A percentile compares a stretch with the other conserved stretches of the same genome.
These are phyloP conservation scores for Anoncus sp. DNA, from an alignment of 2,888 invertebrate species.

Conservation along the genomic window DNA sequence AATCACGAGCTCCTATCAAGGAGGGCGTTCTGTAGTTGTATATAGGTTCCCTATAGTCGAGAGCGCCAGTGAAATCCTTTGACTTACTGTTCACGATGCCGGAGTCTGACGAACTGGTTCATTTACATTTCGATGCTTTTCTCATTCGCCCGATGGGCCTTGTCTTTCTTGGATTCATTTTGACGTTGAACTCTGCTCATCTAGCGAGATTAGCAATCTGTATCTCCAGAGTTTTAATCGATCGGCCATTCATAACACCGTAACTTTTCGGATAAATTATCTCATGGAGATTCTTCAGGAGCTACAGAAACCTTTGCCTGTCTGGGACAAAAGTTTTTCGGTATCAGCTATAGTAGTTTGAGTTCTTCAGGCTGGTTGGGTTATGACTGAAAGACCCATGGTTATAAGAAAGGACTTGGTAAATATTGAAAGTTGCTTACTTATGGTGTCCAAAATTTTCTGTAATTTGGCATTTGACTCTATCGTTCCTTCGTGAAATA, in stretches of 20 bases:
- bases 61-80: slow-evolving; percentile 26
- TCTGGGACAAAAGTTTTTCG: not conserved
- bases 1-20: slow-evolving; percentile 53
- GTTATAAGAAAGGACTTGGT: not conserved
- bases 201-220: slow-evolving; percentile 40
- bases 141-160: slow-evolving; percentile 14
- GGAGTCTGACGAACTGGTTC: slow-evolving; percentile 46
- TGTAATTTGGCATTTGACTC: no score
- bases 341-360: no score
- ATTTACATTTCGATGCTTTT: slow-evolving; percentile 28
- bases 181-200: slow-evolving; percentile 7
- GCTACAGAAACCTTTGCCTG: not conserved
- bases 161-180: slow-evolving; percentile 27
- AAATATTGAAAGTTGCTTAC: not conserved
- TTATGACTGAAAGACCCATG: no score
- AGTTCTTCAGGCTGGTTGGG: no score
- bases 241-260: not conserved
- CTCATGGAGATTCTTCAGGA: not conserved
- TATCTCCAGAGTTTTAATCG: not conserved
- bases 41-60: slow-evolving; percentile 1
- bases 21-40: slow-evolving; percentile 3
- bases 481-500: no score
- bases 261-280: slow-evolving; percentile 6
- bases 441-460: not conserved
- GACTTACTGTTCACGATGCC: not conserved